Base-by-base conservation (phyloP, 2,888 invertebrate genomes). In the Eupithecia subfuscata region DNA sequence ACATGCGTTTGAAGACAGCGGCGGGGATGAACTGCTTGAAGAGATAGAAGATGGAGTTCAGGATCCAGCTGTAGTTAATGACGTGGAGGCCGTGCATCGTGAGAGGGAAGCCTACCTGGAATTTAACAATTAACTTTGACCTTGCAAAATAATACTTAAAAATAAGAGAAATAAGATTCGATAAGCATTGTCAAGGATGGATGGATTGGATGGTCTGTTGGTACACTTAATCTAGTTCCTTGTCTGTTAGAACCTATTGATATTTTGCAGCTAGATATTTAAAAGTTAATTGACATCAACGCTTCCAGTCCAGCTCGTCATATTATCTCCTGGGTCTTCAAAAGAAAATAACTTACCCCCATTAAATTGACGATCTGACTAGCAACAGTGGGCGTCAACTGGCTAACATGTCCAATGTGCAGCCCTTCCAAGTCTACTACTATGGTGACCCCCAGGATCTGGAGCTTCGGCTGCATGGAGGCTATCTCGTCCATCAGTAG, bases 61-160 rank as follows among this genome's bases (percentile, higher is more conserved):
- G 97, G 3, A 97, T 91, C 97, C 97, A 97, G 69, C 96, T 97
- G 90, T 97, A 97, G 87, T 97, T 96, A 6, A 98, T 94, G 70
- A 98, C 96, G 91, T 98, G 98, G 45, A 97, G 95, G 0, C 96
- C 96, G 81, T 96, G 95, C 68, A 97, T 96, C 68, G 96, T 95
- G 82, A 97, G 95, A 0, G 97, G 97, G 87, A 97, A 97, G 5
- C 96, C 96, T 0, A 96, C 96, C 96, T 97, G 88, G 12, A 94
- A 77, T 48, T 70, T 14, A 71, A 18, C 8, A 22, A 22, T 14
- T 18, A 37, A 22, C 5, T 67, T 18, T 40, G 12, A 67, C 12
- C 8, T n/a, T 40, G n/a, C 25, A 25, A 22, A 4, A 22, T n/a
- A 22, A 60, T 0, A 25, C 60, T 25, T 37, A 7, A 5, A 37